Conservation (phyloP, 1,140 invertebrate species). For the Hylaeus volcanicus region DNA sequence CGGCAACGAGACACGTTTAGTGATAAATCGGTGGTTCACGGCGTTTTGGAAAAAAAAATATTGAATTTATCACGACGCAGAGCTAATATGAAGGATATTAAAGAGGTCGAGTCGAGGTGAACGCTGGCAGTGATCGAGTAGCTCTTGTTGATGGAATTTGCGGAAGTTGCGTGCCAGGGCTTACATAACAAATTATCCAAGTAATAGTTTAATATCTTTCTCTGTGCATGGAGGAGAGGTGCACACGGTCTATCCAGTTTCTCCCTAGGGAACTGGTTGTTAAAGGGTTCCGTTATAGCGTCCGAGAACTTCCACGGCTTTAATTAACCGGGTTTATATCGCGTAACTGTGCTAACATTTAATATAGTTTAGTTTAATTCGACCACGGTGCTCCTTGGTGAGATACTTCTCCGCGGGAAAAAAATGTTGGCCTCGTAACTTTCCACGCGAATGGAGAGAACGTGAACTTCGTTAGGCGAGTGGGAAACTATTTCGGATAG, state of each 20-base stretch:
- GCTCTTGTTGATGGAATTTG: constrained; percentile 47
- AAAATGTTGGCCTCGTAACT: constrained; percentile 10
- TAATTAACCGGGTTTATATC: constrained; percentile 47
- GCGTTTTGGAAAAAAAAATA: not conserved
- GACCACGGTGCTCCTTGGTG: constrained; percentile 6
- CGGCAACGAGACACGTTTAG: not conserved
- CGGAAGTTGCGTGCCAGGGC: constrained; percentile 33
- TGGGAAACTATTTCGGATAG: constrained; percentile 30
- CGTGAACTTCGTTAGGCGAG: constrained; percentile 22
- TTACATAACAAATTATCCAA: constrained; percentile 57
- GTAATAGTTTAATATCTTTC: constrained; percentile 60
- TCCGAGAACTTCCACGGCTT: constrained; percentile 23
- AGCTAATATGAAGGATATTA: not conserved
- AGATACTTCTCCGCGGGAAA: constrained; percentile 2
- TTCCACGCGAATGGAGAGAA: constrained; percentile 14
- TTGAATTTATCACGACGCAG: not conserved
- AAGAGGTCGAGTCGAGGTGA: not conserved
- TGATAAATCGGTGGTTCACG: not conserved
- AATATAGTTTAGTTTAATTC: constrained; percentile 44
- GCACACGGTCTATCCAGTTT: not conserved
- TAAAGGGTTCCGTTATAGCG: constrained; percentile 19
- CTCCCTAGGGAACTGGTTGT: not conserved
- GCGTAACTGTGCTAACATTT: constrained; percentile 31
- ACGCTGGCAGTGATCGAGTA: constrained; percentile 29
- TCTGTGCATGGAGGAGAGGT: constrained; percentile 12